Base-by-base conservation (phyloP, 2,888 invertebrate species). In the Cancer borealis region DNA sequence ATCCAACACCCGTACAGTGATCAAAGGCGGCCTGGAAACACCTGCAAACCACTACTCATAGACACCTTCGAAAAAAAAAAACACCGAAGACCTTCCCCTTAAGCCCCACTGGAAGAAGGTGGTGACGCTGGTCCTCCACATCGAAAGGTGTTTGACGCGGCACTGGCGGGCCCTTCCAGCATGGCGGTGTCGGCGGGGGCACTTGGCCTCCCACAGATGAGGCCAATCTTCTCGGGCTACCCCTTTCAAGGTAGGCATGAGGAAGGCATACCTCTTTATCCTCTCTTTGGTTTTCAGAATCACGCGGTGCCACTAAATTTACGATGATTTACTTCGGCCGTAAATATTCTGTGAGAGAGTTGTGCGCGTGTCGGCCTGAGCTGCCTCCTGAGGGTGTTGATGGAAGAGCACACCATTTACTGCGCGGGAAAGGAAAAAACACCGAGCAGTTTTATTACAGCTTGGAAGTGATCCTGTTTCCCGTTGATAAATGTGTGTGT, bases 211-310 rank as follows among this genome's bases (percentile, higher is more conserved):
- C 92, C 95, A 26, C 92, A 93, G 90, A 95, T 95, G 95, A 89
- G 95, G 39, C 95, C 95, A 14, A 93, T 95, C 88, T 95, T 95
- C 95, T 95, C 95, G 45, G 95, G 95, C 47, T 95, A 95, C 88
- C 95, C 95, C 8, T 95, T 95, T 45, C 95, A 95, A 93, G 95
- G 95, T 95, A 95, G 92, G 17, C 45, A 47, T 46, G 45, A 88
- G 49, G 0, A 45, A 60, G 26, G 14, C 46, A 30, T 17, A 73
- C 45, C 66, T 39, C 45, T 30, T n/a, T 14, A 46, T 26, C 8
- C 46, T 88, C 47, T 46, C 47, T 49, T 49, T 47, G n/a, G 47
- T 88, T 88, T 88, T n/a, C 88, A 79, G 79, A 79, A 79, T 79
- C 79, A 79, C 79, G 79, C 79, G 30, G 79, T 79, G 79, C 79